These are phyloP conservation scores for Myrmecobius fasciatus DNA, from an alignment of 2,113 vertebrate species.

Conservation along the genomic window DNA sequence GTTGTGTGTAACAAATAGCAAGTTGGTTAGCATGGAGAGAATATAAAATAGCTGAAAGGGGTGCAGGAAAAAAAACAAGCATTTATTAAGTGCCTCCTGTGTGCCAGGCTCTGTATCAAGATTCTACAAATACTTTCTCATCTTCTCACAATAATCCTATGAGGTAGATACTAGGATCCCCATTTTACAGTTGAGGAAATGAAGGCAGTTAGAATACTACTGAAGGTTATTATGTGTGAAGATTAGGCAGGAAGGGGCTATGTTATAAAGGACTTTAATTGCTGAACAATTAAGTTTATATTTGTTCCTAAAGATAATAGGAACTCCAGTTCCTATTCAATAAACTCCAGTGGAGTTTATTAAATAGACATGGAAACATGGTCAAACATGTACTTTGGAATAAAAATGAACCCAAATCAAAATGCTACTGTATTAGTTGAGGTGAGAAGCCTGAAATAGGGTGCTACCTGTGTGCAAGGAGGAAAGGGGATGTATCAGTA, in stretches of 20 bases:
- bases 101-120: not conserved
- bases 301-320: no score
- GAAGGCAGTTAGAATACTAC: not conserved
- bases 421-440: not conserved
- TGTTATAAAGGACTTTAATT: not conserved
- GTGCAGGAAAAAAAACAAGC: not conserved
- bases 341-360: not conserved
- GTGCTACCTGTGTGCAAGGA: not conserved
- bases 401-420: not conserved
- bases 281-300: not conserved
- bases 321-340: no score
- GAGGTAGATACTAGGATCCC: not conserved
- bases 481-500: not conserved
- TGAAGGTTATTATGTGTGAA: not conserved
- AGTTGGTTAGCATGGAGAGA: not conserved
- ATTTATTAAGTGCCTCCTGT: not conserved
- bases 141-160: not conserved
- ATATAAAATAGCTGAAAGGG: not conserved
- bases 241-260: not conserved
- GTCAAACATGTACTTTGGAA: not conserved
- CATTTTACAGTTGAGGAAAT: not conserved
- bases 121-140: not conserved
- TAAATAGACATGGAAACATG: not conserved
- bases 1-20: not conserved
- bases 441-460: not conserved